Base-by-base conservation (phyloP, 2,888 invertebrate genomes). In the Agrochola circellaris region DNA sequence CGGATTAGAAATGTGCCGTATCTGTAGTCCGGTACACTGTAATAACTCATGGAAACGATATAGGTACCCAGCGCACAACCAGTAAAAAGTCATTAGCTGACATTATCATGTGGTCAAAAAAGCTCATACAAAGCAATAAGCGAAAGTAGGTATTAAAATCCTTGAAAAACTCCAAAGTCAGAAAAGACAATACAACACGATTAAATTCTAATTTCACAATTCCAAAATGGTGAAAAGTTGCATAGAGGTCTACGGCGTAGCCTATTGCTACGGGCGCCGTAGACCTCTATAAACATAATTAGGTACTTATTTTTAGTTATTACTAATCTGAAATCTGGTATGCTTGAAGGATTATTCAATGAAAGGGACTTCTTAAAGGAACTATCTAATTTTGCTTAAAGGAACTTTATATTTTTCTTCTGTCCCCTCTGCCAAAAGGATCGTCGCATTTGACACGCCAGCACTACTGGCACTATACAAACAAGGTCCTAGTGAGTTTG, bases 1-100 rank as follows among this genome's bases (percentile, higher is more conserved):
- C 91, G 95, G 95, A 96, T 95, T 96, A 96, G 93, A 93, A 93
- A 89, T 87, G 92, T 75, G 86, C 91, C 85, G 77, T 93, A 96
- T 95, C 81, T 91, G 86, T 96, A 95, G 95, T 91, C 80, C n/a
- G 72, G 69, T 56, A 48, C n/a, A 61, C 3, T 23, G 72, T 73
- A 38, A 83, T 82, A 88, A 81, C 58, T 84, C 77, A 77, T 56
- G 34, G 34, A 30, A 82, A 56, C 15, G 9, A 34, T 30, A 30
- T 5, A 61, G 7, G 13, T 54, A 26, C 13, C 11, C 13, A 34
- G 13, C 4, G 6, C n/a, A 45, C 15, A 15, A 13, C 0, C 38
- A 51, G 20, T 42, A 20, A 0, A 13, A 23, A 45, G 3, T 51
- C 1, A 1, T 9, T 17, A 20, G 2, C 38, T 61, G 11, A 7